Evolutionary conservation across 1,140 invertebrate species (phyloP), one percentile per base, ranked within the genome.

Genomic region (Doryteuthis pealeii): DNA sequence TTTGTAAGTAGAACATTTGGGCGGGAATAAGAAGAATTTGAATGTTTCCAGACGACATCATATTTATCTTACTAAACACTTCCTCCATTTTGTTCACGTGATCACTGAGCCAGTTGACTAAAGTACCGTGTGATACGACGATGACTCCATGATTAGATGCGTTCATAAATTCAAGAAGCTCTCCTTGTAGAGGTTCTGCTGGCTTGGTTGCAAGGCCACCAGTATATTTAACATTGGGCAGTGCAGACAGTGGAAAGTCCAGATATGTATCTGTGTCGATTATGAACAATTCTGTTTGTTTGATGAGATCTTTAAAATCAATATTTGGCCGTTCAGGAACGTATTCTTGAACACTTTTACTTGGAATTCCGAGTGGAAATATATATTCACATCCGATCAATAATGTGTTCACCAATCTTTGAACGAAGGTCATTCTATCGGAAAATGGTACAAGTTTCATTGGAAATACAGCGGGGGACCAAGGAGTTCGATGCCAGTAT

Each of bases 1-100:
- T 91, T 90, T 1, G 90, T 91, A 0, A 93, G 87, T 82, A 91
- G 91, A 0, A 94, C 91, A 84, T 94, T 94, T 1, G 90, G 82
- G 2, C 82, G 45, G 89, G 82, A 45, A 85, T 89, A 77, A 91
- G 91, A 32, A 26, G 78, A 78, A 26, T 70, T 78, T 79, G 88
- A 86, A 71, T 85, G 91, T 71, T 90, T 90, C 89, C 90, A 91
- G 12, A 91, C 71, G 14, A 91, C 82, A 31, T 83, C 83, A 77
- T 90, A 87, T 35, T 88, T 88, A 8, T 91, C 72, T 73, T 87
- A 87, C 22, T 87, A 66, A 91, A 89, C 31, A 81, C 85, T 18
- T 83, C 81, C 15, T 88, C 40, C 70, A 91, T 84, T 22, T 84
- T 80, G 79, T 76, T 40, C 81, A 68, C 54, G 18, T 62, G 1